phyloP scores from a whole-genome alignment of 2,888 invertebrate species.

The Phengaris arion region DNA sequence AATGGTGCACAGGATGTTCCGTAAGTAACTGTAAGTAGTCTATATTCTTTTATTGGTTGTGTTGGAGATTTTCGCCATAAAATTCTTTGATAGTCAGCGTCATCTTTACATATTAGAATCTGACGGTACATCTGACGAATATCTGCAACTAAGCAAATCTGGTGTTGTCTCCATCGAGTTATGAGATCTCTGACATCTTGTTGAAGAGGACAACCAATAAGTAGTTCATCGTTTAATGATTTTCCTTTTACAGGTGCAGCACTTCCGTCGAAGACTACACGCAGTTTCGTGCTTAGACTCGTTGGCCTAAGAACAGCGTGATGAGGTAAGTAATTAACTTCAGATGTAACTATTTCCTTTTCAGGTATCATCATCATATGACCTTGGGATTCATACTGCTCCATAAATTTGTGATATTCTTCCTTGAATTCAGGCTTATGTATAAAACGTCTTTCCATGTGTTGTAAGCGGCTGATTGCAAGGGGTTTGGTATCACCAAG shows the following conservation, averaged over 20 bases:
- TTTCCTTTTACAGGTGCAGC: slow-evolving; percentile 37
- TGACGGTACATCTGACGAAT: slow-evolving; percentile 40
- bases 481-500: slow-evolving; percentile 36
- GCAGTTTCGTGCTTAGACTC: slow-evolving; percentile 37
- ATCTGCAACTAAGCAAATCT: slow-evolving; percentile 38
- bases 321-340: slow-evolving; percentile 40
- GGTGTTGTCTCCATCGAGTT: slow-evolving; percentile 37
- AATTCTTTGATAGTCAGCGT: slow-evolving; percentile 37
- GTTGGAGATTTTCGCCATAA: slow-evolving; percentile 31
- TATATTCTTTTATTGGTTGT: slow-evolving; percentile 32
- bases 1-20: slow-evolving; percentile 34
- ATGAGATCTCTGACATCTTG: slow-evolving; percentile 38
- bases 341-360: slow-evolving; percentile 30
- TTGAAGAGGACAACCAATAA: slow-evolving; percentile 32
- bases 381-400: slow-evolving; percentile 36
- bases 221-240: slow-evolving; percentile 35
- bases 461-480: slow-evolving; percentile 37
- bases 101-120: slow-evolving; percentile 33
- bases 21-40: slow-evolving; percentile 33
- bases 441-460: slow-evolving; percentile 36
- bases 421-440: too few relatives aligned
- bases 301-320: slow-evolving; percentile 37
- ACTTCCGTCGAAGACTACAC: slow-evolving; percentile 40
- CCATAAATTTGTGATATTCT: slow-evolving; percentile 37
- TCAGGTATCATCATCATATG: slow-evolving; percentile 38